Conservation (phyloP, 2,797 vertebrate genomes). For the Cichlasoma orientale region DNA sequence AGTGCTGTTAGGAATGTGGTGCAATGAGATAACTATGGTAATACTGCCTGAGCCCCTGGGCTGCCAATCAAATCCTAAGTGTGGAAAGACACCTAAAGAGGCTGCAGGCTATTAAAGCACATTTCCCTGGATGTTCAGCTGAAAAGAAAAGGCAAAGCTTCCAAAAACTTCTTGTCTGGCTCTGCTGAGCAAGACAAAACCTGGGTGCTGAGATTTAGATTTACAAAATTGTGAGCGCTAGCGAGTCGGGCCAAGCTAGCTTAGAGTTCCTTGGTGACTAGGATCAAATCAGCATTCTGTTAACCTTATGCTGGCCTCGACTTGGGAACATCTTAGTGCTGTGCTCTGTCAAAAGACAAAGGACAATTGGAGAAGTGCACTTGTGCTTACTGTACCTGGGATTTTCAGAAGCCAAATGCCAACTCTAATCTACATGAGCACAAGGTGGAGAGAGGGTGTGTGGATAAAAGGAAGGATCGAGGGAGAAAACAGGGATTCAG, state of each 20-base stretch:
- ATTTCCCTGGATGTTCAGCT: slow-evolving; percentile 46
- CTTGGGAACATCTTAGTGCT: slow-evolving; percentile 34
- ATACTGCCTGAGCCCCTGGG: slow-evolving; percentile 58
- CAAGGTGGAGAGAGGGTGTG: slow-evolving; percentile 31
- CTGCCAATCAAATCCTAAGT: slow-evolving; percentile 72
- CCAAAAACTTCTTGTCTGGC: slow-evolving; percentile 54
- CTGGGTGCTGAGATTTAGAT: slow-evolving; percentile 60
- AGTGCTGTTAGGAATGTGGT: slow-evolving; percentile 62
- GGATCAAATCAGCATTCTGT: slow-evolving; percentile 47
- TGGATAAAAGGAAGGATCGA: slow-evolving; percentile 43
- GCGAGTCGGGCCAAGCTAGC: slow-evolving; percentile 51
- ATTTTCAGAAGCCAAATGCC: slow-evolving; percentile 40
- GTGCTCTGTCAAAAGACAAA: slow-evolving; percentile 56
- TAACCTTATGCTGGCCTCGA: slow-evolving; percentile 49
- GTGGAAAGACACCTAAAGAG: slow-evolving; percentile 57
- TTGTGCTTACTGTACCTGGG: slow-evolving; percentile 48
- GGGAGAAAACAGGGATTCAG: slow-evolving; percentile 31
- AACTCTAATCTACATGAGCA: slow-evolving; percentile 61
- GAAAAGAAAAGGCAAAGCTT: slow-evolving; percentile 32
- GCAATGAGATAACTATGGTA: slow-evolving; percentile 71
- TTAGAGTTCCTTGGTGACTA: slow-evolving; percentile 51
- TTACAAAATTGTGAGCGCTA: slow-evolving; percentile 35
- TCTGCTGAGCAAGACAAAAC: slow-evolving; percentile 67
- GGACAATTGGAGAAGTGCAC: slow-evolving; percentile 36
- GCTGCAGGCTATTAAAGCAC: slow-evolving; percentile 55